A percentile compares a stretch with the other conserved stretches of the same genome.
Conservation (phyloP, 2,888 invertebrate species). For the Eledona agricola region DNA sequence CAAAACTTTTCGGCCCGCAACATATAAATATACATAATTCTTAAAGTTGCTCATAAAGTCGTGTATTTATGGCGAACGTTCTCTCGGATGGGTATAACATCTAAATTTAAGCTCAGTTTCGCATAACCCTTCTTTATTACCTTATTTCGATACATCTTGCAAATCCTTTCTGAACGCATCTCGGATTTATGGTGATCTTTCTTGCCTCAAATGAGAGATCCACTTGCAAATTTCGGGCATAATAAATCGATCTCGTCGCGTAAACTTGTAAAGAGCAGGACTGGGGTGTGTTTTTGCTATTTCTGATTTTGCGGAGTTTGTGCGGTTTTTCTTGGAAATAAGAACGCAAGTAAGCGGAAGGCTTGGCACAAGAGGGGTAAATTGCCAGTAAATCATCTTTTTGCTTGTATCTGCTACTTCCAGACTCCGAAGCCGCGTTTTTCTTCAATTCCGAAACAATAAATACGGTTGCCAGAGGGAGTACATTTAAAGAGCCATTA, state of each 20-base stretch:
- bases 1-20: no score
- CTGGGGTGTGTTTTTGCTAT: no score
- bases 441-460: constrained; percentile 20
- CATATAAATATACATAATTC: constrained; percentile 35
- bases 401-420: constrained; percentile 24
- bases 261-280: no score
- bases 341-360: constrained; percentile 25
- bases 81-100: constrained; percentile 54
- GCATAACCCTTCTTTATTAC: constrained; percentile 61
- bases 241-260: constrained; percentile 17
- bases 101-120: constrained; percentile 59
- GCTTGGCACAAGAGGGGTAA: constrained; percentile 14
- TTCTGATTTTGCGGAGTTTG: no score
- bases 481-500: constrained; percentile 2
- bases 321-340: constrained; percentile 17
- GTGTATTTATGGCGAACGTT: constrained; percentile 53
- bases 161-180: constrained; percentile 58
- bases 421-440: constrained; percentile 17
- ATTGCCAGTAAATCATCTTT: constrained; percentile 18
- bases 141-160: constrained; percentile 60
- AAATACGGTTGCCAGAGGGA: no score
- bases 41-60: constrained; percentile 57
- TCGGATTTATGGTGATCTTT: constrained; percentile 56
- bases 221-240: constrained; percentile 21
- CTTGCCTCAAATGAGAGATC: constrained; percentile 38